Evolutionary conservation across 1,140 invertebrate species (phyloP).

Genomic region (Cylas formicarius): DNA sequence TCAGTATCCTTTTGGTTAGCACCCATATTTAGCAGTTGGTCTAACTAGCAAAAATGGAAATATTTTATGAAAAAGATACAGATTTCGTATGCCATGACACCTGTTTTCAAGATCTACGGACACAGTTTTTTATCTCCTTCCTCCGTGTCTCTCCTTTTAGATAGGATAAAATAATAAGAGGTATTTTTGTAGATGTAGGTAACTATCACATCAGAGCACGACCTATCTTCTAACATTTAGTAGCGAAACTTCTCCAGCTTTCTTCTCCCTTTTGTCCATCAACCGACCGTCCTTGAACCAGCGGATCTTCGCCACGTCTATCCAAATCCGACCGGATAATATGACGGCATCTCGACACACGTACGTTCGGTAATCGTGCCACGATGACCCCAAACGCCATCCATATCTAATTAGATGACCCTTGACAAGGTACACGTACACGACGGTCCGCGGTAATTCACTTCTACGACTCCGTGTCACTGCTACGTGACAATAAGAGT

Average conservation of each 20-base stretch:
- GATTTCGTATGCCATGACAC: too few relatives aligned
- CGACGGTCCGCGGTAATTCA: constrained; percentile 29
- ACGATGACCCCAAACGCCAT: constrained; percentile 30
- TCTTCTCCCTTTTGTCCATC: neutral
- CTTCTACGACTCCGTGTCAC: constrained; percentile 31
- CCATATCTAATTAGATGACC: constrained; percentile 36
- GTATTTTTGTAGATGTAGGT: constrained; percentile 6
- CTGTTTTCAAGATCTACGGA: too few relatives aligned
- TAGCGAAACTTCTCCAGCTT: neutral
- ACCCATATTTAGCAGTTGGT: too few relatives aligned
- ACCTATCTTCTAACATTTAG: neutral
- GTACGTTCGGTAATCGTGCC: constrained; percentile 27
- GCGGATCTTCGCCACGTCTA: too few relatives aligned
- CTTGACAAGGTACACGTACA: constrained; percentile 37
- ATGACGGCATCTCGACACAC: constrained; percentile 26
- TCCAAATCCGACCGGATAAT: too few relatives aligned
- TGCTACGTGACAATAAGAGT: constrained; percentile 34
- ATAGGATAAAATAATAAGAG: constrained; percentile 12
- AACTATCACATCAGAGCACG: neutral
- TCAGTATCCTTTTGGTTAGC: too few relatives aligned
- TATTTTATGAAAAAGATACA: too few relatives aligned
- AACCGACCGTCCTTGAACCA: too few relatives aligned
- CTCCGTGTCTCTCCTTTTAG: too few relatives aligned
- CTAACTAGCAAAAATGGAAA: too few relatives aligned
- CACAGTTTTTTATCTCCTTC: too few relatives aligned